Evolutionary conservation across 2,888 invertebrate species (phyloP), one percentile per base, ranked within the genome.

Genomic region (Scelioninae gen. 2): DNA sequence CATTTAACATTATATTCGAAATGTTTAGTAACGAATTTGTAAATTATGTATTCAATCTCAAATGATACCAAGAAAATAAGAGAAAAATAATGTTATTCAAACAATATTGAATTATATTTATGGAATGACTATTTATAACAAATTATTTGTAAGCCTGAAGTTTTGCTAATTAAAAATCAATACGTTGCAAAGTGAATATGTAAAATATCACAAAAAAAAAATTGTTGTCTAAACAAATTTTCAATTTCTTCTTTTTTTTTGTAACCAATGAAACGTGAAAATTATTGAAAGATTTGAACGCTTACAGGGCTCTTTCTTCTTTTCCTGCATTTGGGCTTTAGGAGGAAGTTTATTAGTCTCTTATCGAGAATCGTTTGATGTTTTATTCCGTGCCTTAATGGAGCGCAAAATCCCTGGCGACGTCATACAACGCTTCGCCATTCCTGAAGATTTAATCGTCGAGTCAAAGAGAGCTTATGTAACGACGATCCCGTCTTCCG

Each of bases 321-420:
- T 97, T 83, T 92, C 96, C 0, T 91, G 93, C 74, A 94, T 96
- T 76, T 97, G 97, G 97, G 93, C 96, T 0, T 84, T 97, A 79
- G 97, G 97, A 33, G 95, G 93, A 0, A 93, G 95, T 0, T 83
- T 95, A 50, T 92, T 94, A 83, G 89, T 91, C 2, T 87, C 89
- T 10, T 92, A 96, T 76, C 89, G 96, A 28, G 88, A 89, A 0
- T 92, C 92, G 83, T 96, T 96, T 82, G 94, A 93, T 81, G 83
- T 91, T 58, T 83, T 97, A 37, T 85, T 86, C 60, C 90, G 95
- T 58, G 95, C 92, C 7, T 87, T 97, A 11, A 88, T 94, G 73
- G 93, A 94, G 80, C 93, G 93, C 80, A 93, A 92, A 74, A 94
- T 96, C 82, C 92, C 95, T 0, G 88, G 90, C 28, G 90, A 91